phyloP scores from a whole-genome alignment of 53 echinoderm and acorn worm species.

The Holothuria leucospilota region DNA sequence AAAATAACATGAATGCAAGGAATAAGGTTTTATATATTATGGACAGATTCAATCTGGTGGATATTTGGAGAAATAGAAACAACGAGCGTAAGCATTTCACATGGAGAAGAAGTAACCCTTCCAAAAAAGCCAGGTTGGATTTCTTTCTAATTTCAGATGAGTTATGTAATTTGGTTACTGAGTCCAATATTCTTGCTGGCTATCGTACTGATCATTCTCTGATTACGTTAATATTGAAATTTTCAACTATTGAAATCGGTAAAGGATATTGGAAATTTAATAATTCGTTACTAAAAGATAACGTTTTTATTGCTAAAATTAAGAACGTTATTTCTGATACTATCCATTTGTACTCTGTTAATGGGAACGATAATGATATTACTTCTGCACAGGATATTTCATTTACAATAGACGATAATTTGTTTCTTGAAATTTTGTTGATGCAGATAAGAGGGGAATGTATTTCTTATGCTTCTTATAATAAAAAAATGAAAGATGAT shows the following conservation, averaged over 20 bases:
- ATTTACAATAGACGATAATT: no score
- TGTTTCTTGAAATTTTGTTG: no score
- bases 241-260: background rate
- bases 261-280: background rate
- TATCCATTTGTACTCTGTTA: no score
- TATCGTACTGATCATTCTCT: background rate
- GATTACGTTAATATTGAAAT: background rate
- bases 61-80: background rate
- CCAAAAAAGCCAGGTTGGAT: background rate
- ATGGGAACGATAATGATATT: no score
- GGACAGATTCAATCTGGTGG: background rate
- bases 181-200: no score
- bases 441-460: no score
- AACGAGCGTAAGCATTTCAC: background rate
- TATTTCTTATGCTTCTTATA: no score
- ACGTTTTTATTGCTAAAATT: background rate
- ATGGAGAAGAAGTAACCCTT: background rate
- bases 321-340: no score
- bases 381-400: no score
- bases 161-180: background rate
- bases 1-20: background rate
- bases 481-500: no score
- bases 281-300: background rate
- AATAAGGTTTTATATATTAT: background rate
- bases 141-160: conserved; percentile 2